Base-by-base conservation (phyloP, 2,113 vertebrate species). In the Sinocyclocheilus maitianheensis region DNA sequence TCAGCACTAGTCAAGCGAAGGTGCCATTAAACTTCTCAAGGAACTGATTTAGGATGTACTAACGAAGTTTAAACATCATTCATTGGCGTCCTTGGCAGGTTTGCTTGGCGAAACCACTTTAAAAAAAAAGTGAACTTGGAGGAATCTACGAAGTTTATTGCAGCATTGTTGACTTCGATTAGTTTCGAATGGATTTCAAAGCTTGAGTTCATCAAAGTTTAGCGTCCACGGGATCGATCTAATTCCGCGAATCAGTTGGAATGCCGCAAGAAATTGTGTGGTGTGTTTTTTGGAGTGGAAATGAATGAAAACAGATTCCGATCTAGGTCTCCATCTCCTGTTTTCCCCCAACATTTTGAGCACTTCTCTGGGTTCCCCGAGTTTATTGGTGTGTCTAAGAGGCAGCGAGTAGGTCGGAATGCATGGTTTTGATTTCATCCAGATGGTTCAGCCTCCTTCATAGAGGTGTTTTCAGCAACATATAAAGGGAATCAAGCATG, bases 401-500 rank as follows among this genome's bases (percentile, higher is more conserved):
- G 81, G 79, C 79, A 83, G 80, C 43, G 69, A 92, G 92, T 92
- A 94, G 91, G 91, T 91, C 92, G 94, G 93, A 94, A 94, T 94
- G 92, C 92, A 91, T 88, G 92, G 92, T 93, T 94, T 94, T 94
- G 92, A 94, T 92, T 92, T 89, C 87, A 88, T 92, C 91, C 94
- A 95, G 93, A 95, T 94, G 94, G 93, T 91, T 90, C 91, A 89
- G 90, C 93, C 94, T 91, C 94, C 92, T 93, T 92, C 93, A 93
- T 93, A 91, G 91, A 88, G 89, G 91, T 81, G 93, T 93, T 95
- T 94, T 95, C 92, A 95, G 85, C 82, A 87, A 89, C 88, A 90
- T 91, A 93, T 93, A 94, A 94, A 94, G 91, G 91, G 90, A 91
- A 67, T 89, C 78, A 81, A 87, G 81, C 88, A 90, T 91, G 89